Percentiles rank a stretch among this genome's conserved stretches.
phyloP scores from a whole-genome alignment of 2,888 invertebrate species.

The Agrenia bidenticulata region DNA sequence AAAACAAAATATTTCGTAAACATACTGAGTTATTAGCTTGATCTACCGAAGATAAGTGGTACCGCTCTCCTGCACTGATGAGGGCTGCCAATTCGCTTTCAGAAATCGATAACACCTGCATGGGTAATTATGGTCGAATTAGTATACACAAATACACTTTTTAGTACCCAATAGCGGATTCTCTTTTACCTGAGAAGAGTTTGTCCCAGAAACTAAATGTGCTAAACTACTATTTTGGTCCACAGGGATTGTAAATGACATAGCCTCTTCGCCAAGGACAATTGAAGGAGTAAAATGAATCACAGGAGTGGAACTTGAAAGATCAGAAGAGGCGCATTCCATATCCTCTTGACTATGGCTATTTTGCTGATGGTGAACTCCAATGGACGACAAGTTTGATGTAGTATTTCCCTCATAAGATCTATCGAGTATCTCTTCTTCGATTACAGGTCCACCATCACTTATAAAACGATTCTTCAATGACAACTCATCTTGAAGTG shows the following conservation, averaged over 20 bases:
- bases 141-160: not conserved
- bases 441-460: not conserved
- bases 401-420: no score
- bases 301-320: conserved; percentile 12
- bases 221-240: conserved; percentile 25
- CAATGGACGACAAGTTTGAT: not conserved
- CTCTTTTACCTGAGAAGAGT: not conserved
- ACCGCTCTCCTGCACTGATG: conserved; percentile 25
- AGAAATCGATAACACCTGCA: conserved; percentile 25
- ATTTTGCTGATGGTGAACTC: not conserved
- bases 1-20: not conserved
- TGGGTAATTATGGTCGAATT: not conserved
- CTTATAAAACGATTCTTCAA: not conserved
- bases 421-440: not conserved
- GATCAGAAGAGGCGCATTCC: not conserved
- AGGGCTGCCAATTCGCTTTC: conserved; percentile 32
- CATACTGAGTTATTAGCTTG: conserved; percentile 18
- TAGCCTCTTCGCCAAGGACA: conserved; percentile 28
- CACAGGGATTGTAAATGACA: conserved; percentile 32
- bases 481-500: not conserved
- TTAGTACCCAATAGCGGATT: no score
- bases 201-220: conserved; percentile 23
- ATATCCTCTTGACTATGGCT: not conserved
- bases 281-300: conserved; percentile 24
- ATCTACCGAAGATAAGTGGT: conserved; percentile 21